These are phyloP conservation scores for Taxidea taxus DNA, from an alignment of 2,113 vertebrate species.

Conservation along the genomic window DNA sequence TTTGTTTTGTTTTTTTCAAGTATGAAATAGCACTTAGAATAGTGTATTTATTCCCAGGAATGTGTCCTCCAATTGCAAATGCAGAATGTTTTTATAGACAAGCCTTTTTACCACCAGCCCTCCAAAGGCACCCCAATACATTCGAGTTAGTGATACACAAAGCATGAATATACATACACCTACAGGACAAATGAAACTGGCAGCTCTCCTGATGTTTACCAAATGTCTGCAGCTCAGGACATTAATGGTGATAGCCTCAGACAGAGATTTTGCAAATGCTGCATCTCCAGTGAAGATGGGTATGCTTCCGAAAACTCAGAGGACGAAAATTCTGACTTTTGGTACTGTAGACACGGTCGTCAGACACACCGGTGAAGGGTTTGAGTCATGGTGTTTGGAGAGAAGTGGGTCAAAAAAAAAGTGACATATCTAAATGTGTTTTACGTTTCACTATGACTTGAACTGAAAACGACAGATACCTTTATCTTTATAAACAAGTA, in stretches of 20 bases:
- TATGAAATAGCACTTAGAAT: slow-evolving; percentile 31
- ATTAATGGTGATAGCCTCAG: not conserved
- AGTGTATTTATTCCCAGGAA: slow-evolving; percentile 49
- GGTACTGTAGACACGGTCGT: not conserved
- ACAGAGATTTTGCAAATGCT: not conserved
- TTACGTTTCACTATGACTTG: not conserved
- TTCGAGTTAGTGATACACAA: not conserved
- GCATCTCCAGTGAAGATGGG: not conserved
- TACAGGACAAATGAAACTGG: not conserved
- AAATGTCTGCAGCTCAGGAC: not conserved
- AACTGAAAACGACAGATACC: not conserved
- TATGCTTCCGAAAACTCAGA: not conserved
- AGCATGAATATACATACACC: not conserved
- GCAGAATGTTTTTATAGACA: slow-evolving; percentile 10
- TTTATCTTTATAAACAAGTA: not conserved
- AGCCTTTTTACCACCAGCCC: not conserved
- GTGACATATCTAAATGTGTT: not conserved
- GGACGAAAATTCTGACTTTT: not conserved
- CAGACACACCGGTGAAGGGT: not conserved
- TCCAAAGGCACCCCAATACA: not conserved
- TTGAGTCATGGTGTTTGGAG: not conserved
- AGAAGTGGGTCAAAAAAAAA: not conserved
- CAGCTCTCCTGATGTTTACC: not conserved
- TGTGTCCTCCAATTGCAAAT: slow-evolving; percentile 17
- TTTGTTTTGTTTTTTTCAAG: not conserved